Conservation (phyloP, 1,140 invertebrate genomes). For the Trypoxylus dichotomus region DNA sequence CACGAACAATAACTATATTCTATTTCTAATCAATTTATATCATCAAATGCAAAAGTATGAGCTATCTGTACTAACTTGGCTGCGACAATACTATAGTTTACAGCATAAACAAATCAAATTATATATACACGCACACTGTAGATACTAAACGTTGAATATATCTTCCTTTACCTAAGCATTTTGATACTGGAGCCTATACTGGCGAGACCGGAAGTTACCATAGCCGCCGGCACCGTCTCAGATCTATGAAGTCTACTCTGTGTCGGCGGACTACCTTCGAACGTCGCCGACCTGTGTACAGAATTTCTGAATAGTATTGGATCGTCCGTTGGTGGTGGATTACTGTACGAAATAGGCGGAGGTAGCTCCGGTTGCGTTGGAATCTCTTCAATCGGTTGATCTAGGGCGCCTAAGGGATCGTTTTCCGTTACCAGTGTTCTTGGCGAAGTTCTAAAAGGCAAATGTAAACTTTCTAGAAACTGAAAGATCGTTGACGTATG, state of each 20-base stretch:
- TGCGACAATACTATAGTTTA: neutral
- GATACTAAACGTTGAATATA: neutral
- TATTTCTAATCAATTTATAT: no score
- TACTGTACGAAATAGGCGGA: slow-evolving; percentile 33
- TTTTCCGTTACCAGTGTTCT: slow-evolving; percentile 85
- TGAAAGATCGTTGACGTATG: no score
- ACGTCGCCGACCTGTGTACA: slow-evolving; percentile 59
- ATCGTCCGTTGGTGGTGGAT: slow-evolving; percentile 42
- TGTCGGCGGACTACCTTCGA: slow-evolving; percentile 58
- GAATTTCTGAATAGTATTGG: slow-evolving; percentile 48
- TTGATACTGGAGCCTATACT: slow-evolving; percentile 78
- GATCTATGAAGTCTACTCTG: slow-evolving; percentile 69
- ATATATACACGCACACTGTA: neutral
- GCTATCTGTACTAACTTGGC: no score
- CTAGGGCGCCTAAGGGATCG: slow-evolving; percentile 85
- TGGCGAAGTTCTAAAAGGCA: slow-evolving; percentile 60
- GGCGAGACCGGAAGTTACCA: slow-evolving; percentile 73
- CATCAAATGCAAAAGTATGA: neutral
- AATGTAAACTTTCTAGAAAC: neutral
- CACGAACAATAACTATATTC: no score
- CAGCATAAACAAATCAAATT: slow-evolving; percentile 13
- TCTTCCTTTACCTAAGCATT: slow-evolving; percentile 74
- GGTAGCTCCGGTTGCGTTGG: slow-evolving; percentile 39
- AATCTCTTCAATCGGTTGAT: slow-evolving; percentile 53
- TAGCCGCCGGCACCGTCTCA: slow-evolving; percentile 77